Percentiles rank a stretch among this genome's conserved stretches.
These are phyloP conservation scores for Flexamia atlantica DNA, from an alignment of 2,888 invertebrate species.

Conservation along the genomic window DNA sequence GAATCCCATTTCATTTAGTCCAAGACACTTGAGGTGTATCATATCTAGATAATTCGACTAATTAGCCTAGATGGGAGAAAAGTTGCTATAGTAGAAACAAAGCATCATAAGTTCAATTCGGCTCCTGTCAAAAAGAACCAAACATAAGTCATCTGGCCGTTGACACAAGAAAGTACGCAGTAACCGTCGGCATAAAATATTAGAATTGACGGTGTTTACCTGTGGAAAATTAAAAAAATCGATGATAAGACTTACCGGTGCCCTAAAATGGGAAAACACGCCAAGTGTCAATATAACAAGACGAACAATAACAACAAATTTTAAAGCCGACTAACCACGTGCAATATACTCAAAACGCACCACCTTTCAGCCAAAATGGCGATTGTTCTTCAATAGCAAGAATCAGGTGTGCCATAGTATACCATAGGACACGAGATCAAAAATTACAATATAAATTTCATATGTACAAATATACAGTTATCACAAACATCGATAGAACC, in stretches of 20 bases:
- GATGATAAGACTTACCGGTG: conserved; percentile 1
- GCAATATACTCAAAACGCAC: conserved; percentile 10
- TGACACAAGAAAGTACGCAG: conserved; percentile 27
- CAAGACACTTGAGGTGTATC: too few relatives aligned
- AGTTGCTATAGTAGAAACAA: too few relatives aligned
- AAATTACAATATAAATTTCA: too few relatives aligned
- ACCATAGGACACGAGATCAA: too few relatives aligned
- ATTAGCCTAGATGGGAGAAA: too few relatives aligned
- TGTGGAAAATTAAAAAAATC: neutral
- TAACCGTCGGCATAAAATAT: neutral
- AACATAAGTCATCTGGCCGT: conserved; percentile 37
- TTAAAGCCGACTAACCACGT: conserved; percentile 42
- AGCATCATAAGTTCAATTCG: too few relatives aligned
- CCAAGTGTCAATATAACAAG: neutral
- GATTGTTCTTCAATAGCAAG: neutral
- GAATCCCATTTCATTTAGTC: too few relatives aligned
- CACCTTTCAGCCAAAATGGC: conserved; percentile 39
- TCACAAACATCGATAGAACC: too few relatives aligned
- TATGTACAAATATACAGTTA: too few relatives aligned
- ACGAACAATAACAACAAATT: conserved; percentile 27
- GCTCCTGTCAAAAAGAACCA: neutral
- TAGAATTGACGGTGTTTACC: neutral
- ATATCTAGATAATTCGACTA: too few relatives aligned
- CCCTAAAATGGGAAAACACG: neutral
- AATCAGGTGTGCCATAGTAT: neutral